These are phyloP conservation scores for Trissolcus basalis DNA, from an alignment of 1,140 invertebrate genomes.

Conservation along the genomic window DNA sequence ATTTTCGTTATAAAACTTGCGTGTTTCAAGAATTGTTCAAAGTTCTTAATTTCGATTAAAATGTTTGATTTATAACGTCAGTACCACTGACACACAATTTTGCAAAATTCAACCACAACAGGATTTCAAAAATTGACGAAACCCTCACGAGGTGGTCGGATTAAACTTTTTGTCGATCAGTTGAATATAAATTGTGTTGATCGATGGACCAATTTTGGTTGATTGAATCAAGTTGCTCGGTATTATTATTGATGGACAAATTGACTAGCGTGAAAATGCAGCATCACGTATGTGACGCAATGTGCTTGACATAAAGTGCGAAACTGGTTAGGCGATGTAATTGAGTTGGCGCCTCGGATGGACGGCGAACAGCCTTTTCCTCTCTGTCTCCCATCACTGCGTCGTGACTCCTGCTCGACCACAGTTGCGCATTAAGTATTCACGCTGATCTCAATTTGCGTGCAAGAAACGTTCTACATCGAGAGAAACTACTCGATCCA, in stretches of 20 bases:
- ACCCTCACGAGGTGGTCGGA: too few species aligned
- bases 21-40: too few species aligned
- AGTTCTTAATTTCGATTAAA: too few species aligned
- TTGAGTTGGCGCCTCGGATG: slow-evolving; percentile 71
- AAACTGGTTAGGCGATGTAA: slow-evolving; percentile 71
- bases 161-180: too few species aligned
- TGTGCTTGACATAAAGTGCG: slow-evolving; percentile 60
- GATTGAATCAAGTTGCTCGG: neutral
- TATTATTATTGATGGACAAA: slow-evolving; percentile 24
- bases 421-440: slow-evolving; percentile 71
- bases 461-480: slow-evolving; percentile 69
- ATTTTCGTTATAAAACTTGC: too few species aligned
- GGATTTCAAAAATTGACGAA: too few species aligned
- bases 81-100: too few species aligned
- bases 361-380: slow-evolving; percentile 71
- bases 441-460: slow-evolving; percentile 72
- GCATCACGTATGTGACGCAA: slow-evolving; percentile 55
- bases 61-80: too few species aligned
- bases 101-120: too few species aligned
- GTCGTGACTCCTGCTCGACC: slow-evolving; percentile 71
- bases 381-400: slow-evolving; percentile 70
- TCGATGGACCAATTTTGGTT: neutral
- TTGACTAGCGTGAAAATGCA: slow-evolving; percentile 46
- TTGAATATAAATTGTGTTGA: neutral
- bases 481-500: slow-evolving; percentile 62